These are phyloP conservation scores for Phylloscopus trochiloides DNA, from an alignment of 2,113 vertebrate genomes.

Conservation along the genomic window DNA sequence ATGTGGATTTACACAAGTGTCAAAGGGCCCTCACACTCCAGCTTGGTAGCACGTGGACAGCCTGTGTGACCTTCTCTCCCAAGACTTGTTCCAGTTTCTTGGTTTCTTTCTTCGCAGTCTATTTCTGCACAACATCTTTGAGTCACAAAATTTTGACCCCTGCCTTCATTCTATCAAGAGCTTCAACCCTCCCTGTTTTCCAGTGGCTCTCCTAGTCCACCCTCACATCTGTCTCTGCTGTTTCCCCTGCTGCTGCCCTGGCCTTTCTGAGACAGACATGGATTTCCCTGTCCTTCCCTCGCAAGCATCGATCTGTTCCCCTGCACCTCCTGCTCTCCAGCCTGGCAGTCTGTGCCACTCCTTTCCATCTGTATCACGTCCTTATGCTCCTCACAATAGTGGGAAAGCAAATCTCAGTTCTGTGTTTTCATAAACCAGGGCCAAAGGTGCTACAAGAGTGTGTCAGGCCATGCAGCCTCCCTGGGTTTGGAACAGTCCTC, in stretches of 20 bases:
- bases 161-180: accelerated
- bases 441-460: not conserved
- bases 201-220: not conserved
- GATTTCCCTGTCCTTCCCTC: not conserved
- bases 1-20: not conserved
- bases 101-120: not conserved
- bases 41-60: not conserved
- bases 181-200: not conserved
- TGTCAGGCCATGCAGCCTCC: not conserved
- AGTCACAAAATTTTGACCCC: not conserved
- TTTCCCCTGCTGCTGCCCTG: not conserved
- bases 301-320: not conserved
- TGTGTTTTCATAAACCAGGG: not conserved
- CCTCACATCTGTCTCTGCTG: not conserved
- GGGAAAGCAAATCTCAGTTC: not conserved
- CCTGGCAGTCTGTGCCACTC: not conserved
- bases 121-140: not conserved
- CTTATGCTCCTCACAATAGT: not conserved
- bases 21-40: accelerated
- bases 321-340: not conserved
- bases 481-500: not conserved
- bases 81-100: not conserved
- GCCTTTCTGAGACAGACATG: not conserved
- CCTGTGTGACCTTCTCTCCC: not conserved
- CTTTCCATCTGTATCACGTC: not conserved